Evolutionary conservation across 2,888 invertebrate genomes (phyloP).

Genomic region (Andrena fulva): DNA sequence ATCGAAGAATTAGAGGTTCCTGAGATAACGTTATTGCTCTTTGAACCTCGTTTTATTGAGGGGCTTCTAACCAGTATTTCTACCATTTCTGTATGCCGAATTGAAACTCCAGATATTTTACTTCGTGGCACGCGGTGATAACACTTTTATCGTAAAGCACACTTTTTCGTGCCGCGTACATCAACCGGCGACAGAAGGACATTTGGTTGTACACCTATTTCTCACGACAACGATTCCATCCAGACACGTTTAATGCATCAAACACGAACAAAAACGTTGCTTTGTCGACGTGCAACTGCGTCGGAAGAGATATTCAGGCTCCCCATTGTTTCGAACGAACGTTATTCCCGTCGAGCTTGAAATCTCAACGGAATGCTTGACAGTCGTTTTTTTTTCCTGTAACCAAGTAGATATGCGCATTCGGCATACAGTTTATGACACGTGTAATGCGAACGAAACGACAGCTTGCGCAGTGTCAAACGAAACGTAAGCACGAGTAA

Average conservation of each 20-base stretch:
- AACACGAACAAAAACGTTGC: too few relatives aligned
- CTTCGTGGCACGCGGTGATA: too few relatives aligned
- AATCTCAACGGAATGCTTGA: slow-evolving; percentile 12
- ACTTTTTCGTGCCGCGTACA: not conserved
- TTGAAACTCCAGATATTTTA: too few relatives aligned
- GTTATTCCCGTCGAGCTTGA: not conserved
- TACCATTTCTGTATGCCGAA: too few relatives aligned
- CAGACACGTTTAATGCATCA: not conserved
- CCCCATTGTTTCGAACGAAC: not conserved
- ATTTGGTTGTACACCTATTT: not conserved
- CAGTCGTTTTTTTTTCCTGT: not conserved
- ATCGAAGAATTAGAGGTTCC: too few relatives aligned
- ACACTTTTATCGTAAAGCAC: not conserved
- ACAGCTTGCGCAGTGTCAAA: slow-evolving; percentile 5
- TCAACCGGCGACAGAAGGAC: not conserved
- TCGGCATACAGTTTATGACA: slow-evolving; percentile 18
- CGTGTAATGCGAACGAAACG: not conserved
- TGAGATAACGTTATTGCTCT: too few relatives aligned
- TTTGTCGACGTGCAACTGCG: not conserved
- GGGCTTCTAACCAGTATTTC: too few relatives aligned
- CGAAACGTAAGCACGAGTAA: slow-evolving; percentile 35
- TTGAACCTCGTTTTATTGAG: too few relatives aligned
- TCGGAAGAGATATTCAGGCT: not conserved
- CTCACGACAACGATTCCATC: not conserved
- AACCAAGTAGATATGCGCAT: not conserved